These are phyloP conservation scores for Pseudonaja textilis DNA, from an alignment of 2,113 vertebrate species.

Conservation along the genomic window DNA sequence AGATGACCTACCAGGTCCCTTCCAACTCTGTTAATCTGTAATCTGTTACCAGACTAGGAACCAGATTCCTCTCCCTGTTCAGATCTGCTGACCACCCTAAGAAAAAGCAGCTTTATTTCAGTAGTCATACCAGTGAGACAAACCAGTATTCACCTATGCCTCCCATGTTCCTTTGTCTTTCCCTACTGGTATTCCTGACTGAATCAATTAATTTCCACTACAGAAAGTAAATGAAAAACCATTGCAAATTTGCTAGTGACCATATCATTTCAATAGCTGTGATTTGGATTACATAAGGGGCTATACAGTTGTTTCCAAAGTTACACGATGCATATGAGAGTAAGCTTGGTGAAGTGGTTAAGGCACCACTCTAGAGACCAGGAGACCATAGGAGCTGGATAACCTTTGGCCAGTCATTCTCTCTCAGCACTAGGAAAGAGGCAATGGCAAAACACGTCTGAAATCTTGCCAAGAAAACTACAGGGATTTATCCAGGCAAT, in stretches of 20 bases:
- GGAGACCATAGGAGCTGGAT: neutral
- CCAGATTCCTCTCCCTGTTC: too few species aligned
- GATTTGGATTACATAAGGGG: neutral
- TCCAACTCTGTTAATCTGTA: too few species aligned
- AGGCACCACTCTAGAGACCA: neutral
- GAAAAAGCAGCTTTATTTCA: too few species aligned
- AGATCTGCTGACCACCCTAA: too few species aligned
- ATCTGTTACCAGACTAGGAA: too few species aligned
- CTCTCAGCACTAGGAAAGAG: neutral
- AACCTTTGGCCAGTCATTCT: neutral
- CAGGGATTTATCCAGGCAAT: neutral
- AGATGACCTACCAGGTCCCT: too few species aligned
- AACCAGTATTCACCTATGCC: too few species aligned
- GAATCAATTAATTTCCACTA: neutral
- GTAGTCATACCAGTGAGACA: too few species aligned
- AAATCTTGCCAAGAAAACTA: neutral
- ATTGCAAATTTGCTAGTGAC: neutral
- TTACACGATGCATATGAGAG: neutral
- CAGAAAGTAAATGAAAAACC: neutral
- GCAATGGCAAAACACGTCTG: neutral
- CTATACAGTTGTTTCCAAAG: neutral
- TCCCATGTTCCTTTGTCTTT: neutral
- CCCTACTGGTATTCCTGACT: neutral
- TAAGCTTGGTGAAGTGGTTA: neutral
- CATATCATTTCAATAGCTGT: neutral